Conservation (phyloP, 2,888 invertebrate genomes). For the Alloplasta piceator region DNA sequence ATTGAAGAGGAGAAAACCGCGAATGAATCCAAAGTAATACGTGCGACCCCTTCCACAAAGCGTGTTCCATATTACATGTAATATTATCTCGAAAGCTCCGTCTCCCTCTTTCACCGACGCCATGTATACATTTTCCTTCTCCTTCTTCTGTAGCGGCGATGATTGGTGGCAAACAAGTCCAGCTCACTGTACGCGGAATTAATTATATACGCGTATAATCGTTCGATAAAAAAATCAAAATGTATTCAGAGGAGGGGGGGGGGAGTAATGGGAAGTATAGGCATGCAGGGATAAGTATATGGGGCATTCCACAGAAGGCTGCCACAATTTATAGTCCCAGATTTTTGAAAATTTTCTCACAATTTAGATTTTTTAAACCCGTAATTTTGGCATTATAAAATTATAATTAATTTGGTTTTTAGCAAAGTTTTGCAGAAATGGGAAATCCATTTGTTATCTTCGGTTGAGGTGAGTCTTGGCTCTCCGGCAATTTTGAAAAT, state of each 20-base stretch:
- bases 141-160: constrained; percentile 13
- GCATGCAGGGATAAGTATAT: background rate
- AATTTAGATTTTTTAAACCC: too few species aligned
- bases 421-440: too few species aligned
- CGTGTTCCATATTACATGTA: background rate
- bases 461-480: too few species aligned
- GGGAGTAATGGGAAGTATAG: background rate
- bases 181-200: constrained; percentile 34
- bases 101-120: background rate
- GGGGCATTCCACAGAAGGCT: background rate
- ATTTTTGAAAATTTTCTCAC: too few species aligned
- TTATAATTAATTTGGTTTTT: too few species aligned
- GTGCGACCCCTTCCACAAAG: too few species aligned
- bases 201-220: constrained; percentile 48
- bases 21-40: constrained; percentile 15
- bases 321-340: too few species aligned
- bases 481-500: too few species aligned
- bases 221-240: constrained; percentile 18
- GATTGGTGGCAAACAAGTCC: constrained; percentile 53
- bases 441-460: too few species aligned
- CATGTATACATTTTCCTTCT: constrained; percentile 33
- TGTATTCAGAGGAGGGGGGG: background rate
- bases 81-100: constrained; percentile 3
- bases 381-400: too few species aligned
- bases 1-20: constrained; percentile 35